Evolutionary conservation across 2,797 vertebrate species (phyloP), one percentile per base, ranked within the genome.

Genomic region (Acipenser ruthenus): DNA sequence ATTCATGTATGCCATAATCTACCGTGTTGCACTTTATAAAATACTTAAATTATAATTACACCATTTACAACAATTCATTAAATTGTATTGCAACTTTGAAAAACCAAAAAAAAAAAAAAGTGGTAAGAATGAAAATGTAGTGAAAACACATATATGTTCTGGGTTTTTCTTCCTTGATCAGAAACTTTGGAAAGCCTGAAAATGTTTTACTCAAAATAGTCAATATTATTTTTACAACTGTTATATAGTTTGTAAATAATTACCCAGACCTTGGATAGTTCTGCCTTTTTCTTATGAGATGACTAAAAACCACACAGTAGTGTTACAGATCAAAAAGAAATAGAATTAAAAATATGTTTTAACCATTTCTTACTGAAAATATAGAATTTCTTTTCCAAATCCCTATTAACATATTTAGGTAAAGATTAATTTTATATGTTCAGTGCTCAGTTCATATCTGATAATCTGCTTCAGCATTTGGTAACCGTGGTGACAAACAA

Each of bases 361-460:
- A 75, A 69, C 83, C 67, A 71, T 74, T 37, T 18, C 18, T 18
- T 18, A 18, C 18, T 18, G 18, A 18, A 18, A 18, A 18, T 18
- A 18, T 18, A 18, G 18, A 18, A 18, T 18, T 18, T 18, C 1
- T 18, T 58, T 58, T 11, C 55, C 12, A 58, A 58, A 58, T n/a
- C 55, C 55, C 12, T 58, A 48, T 6, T 1, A 13, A 62, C 13
- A 18, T 62, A 62, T 6, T 62, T 62, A 7, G 7, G 18, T 62
- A 62, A 62, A 13, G 11, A 62, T 62, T 62, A 13, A 58, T 13
- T 18, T 6, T 23, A 62, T 65, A 82, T 81, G 75, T 86, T 88
- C 85, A 85, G 86, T 88, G 85, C 84, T 87, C 72, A 68, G 80
- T 80, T 88, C 83, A 84, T 84, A 83, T 84, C 82, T 84, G 66